Evolutionary conservation across 2,113 vertebrate species (phyloP).

Genomic region (Aptenodytes forsteri): DNA sequence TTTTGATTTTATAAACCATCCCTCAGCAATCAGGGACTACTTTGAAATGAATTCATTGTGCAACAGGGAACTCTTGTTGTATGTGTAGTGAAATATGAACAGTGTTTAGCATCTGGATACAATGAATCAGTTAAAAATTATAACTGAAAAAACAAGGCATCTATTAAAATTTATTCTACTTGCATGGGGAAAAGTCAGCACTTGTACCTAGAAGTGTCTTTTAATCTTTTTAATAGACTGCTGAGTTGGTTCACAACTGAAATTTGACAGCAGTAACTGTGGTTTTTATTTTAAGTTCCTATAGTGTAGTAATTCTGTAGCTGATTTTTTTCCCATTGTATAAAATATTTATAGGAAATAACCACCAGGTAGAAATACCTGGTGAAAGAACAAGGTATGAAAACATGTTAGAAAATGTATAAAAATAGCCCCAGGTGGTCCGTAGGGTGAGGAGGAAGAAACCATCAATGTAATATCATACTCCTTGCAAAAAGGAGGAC

Average conservation of each 20-base stretch:
- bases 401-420: not conserved
- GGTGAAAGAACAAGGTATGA: not conserved
- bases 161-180: not conserved
- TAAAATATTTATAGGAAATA: not conserved
- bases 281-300: not conserved
- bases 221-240: not conserved
- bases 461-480: not conserved
- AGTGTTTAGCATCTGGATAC: not conserved
- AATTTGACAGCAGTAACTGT: not conserved
- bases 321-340: not conserved
- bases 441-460: not conserved
- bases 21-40: not conserved
- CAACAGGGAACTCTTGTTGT: not conserved
- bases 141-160: not conserved
- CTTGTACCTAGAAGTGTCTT: not conserved
- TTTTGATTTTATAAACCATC: conserved; percentile 16
- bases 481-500: not conserved
- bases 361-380: not conserved
- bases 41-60: conserved; percentile 5
- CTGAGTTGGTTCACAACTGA: not conserved
- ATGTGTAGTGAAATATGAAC: conserved; percentile 2
- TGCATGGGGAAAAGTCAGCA: not conserved
- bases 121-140: conserved; percentile 3
- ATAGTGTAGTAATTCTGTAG: not conserved
- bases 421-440: not conserved